Evolutionary conservation across 2,797 vertebrate genomes (phyloP).

Genomic region (Enteromius argenteus): DNA sequence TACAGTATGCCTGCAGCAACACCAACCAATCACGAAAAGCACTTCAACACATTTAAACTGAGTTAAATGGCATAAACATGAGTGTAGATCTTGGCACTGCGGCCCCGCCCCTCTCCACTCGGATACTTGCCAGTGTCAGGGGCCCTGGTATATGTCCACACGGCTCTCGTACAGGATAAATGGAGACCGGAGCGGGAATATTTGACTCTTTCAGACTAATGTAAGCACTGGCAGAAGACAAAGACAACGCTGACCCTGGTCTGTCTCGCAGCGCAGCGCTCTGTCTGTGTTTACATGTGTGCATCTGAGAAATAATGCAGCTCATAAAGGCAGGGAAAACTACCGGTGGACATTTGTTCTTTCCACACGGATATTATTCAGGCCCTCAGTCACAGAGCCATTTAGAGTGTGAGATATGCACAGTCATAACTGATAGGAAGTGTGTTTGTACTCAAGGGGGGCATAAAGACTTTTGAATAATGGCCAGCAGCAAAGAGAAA

Average conservation of each 20-base stretch:
- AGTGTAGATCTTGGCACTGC: neutral
- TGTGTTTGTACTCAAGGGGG: slow-evolving; percentile 71
- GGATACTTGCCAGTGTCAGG: slow-evolving; percentile 73
- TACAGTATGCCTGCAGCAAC: slow-evolving; percentile 29
- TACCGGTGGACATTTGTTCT: slow-evolving; percentile 55
- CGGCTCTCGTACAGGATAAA: slow-evolving; percentile 72
- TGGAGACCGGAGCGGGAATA: slow-evolving; percentile 70
- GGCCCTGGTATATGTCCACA: slow-evolving; percentile 73
- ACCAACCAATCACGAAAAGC: slow-evolving; percentile 15
- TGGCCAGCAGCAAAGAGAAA: neutral
- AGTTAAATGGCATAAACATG: slow-evolving; percentile 36
- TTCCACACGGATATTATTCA: slow-evolving; percentile 63
- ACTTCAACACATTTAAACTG: slow-evolving; percentile 20
- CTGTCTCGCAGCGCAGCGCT: slow-evolving; percentile 76
- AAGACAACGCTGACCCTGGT: slow-evolving; percentile 78
- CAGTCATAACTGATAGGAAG: slow-evolving; percentile 62
- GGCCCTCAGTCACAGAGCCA: slow-evolving; percentile 70
- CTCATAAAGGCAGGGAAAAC: slow-evolving; percentile 74
- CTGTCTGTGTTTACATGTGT: slow-evolving; percentile 86
- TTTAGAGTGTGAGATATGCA: slow-evolving; percentile 74
- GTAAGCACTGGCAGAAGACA: slow-evolving; percentile 83
- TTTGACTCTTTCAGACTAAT: slow-evolving; percentile 82
- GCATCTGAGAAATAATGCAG: slow-evolving; percentile 83
- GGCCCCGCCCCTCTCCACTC: slow-evolving; percentile 34
- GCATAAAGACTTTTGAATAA: slow-evolving; percentile 38